These are phyloP conservation scores for Acrobeloides nanus DNA, from an alignment of 2,888 invertebrate genomes.

Conservation along the genomic window DNA sequence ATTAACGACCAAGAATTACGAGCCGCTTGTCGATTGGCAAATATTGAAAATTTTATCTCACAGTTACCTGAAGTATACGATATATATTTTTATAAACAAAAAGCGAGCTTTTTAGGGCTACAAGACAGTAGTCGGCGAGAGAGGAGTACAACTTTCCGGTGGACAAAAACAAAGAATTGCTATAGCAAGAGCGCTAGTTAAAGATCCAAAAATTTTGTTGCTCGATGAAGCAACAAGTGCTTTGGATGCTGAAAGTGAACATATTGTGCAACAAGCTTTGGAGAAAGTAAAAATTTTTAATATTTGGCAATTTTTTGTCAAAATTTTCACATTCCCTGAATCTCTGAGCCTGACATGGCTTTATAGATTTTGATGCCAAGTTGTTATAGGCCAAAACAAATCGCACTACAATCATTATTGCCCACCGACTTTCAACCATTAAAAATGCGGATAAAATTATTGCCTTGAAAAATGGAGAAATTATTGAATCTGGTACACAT, in stretches of 20 bases:
- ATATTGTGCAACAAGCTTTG: conserved; percentile 57
- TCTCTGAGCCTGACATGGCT: no score
- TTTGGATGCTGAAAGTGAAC: conserved; percentile 35
- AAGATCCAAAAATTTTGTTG: conserved; percentile 20
- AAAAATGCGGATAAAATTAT: conserved; percentile 58
- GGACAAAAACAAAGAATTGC: conserved; percentile 41
- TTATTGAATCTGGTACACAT: conserved; percentile 67
- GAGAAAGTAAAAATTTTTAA: no score
- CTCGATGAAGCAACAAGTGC: conserved; percentile 25
- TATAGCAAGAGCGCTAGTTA: conserved; percentile 42
- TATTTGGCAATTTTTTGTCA: no score
- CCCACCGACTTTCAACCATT: conserved; percentile 59
- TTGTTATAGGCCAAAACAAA: conserved; percentile 42
- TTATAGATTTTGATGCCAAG: no score
- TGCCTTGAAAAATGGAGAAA: conserved; percentile 55
- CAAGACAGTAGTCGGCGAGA: conserved; percentile 27
- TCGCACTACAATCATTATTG: conserved; percentile 57
- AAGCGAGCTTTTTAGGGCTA: conserved; percentile 14
- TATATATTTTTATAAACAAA: neutral
- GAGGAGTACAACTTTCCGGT: conserved; percentile 26
- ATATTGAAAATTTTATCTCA: conserved; percentile 56
- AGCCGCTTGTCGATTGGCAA: conserved; percentile 53
- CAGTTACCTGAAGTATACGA: conserved; percentile 6
- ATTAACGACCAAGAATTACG: conserved; percentile 31
- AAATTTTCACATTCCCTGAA: no score